These are phyloP conservation scores for Clostera curtula DNA, from an alignment of 2,888 invertebrate species.

Conservation along the genomic window DNA sequence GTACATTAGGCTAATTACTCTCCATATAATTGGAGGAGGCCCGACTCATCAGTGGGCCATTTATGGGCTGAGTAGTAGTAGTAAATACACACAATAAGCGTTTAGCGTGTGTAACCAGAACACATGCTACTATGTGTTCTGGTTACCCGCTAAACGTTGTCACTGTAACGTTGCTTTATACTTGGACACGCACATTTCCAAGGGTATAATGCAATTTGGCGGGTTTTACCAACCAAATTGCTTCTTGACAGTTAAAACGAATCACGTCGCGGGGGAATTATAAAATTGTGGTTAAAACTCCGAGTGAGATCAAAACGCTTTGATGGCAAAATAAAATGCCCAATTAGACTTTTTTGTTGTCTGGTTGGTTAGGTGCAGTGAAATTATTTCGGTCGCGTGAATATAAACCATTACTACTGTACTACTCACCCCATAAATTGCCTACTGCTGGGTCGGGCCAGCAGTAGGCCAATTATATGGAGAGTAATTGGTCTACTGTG, in stretches of 20 bases:
- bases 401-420: constrained; percentile 21
- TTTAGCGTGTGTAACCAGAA: too few species aligned
- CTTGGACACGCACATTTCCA: constrained; percentile 26
- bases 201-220: constrained; percentile 46
- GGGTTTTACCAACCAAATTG: constrained; percentile 45
- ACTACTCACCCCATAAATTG: neutral
- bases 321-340: constrained; percentile 33
- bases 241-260: constrained; percentile 53
- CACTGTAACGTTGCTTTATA: too few species aligned
- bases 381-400: constrained; percentile 18
- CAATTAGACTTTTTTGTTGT: constrained; percentile 28
- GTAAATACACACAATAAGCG: too few species aligned
- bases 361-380: constrained; percentile 17
- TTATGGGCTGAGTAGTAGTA: too few species aligned
- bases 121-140: constrained; percentile 27
- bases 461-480: too few species aligned
- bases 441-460: neutral
- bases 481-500: too few species aligned
- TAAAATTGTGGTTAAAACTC: constrained; percentile 53
- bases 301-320: constrained; percentile 40
- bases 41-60: too few species aligned
- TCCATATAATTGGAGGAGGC: too few species aligned
- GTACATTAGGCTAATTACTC: too few species aligned
- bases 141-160: constrained; percentile 17
- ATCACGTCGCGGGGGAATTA: constrained; percentile 52